Conservation (phyloP, 2,888 invertebrate genomes). For the Tethea ocularis region DNA sequence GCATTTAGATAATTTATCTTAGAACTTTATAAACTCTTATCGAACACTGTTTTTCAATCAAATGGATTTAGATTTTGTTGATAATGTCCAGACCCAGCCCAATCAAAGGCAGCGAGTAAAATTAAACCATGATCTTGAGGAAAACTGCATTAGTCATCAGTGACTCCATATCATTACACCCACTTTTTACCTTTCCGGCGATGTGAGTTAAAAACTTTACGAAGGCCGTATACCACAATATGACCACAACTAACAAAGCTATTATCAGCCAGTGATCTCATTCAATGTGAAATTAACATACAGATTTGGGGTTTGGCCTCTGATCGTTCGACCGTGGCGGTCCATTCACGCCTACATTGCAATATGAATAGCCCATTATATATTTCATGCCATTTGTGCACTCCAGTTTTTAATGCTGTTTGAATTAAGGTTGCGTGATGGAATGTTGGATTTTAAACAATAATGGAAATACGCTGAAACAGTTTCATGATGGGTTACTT, state of each 20-base stretch:
- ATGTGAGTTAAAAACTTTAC: slow-evolving; percentile 6
- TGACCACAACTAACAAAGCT: slow-evolving; percentile 3
- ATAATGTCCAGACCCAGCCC: not conserved
- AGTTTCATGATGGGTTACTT: too few relatives aligned
- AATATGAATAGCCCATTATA: slow-evolving; percentile 1
- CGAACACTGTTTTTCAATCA: too few relatives aligned
- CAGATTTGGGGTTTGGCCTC: slow-evolving; percentile 60
- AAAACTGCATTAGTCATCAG: not conserved
- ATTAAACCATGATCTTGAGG: not conserved
- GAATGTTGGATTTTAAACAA: not conserved
- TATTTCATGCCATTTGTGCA: slow-evolving; percentile 6
- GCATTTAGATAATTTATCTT: too few relatives aligned
- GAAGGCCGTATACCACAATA: slow-evolving; percentile 17
- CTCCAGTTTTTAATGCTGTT: not conserved
- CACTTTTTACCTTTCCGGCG: not conserved
- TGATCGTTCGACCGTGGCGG: slow-evolving; percentile 38
- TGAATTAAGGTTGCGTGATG: not conserved
- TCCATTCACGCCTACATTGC: slow-evolving; percentile 39
- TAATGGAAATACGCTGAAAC: too few relatives aligned
- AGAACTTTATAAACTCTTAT: too few relatives aligned
- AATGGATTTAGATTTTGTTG: not conserved
- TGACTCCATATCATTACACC: not conserved
- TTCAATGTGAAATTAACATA: slow-evolving; percentile 61
- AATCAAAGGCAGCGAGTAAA: too few relatives aligned
- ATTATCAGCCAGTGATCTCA: slow-evolving; percentile 66